phyloP scores from a whole-genome alignment of 1,140 invertebrate genomes.

The Aphaenogaster ashmeadi region DNA sequence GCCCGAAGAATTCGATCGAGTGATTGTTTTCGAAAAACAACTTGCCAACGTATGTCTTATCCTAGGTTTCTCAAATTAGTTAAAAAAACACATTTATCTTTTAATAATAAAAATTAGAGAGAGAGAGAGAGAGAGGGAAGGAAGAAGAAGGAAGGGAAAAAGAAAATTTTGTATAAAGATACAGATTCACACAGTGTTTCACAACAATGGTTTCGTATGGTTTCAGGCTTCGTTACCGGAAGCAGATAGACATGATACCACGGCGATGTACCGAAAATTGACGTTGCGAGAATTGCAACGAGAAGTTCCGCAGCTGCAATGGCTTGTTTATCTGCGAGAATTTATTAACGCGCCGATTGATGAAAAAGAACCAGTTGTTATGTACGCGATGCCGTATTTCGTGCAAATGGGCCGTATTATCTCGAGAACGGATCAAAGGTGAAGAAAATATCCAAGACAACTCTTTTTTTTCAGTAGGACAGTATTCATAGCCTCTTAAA shows the following conservation, averaged over 20 bases:
- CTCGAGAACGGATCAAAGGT: slow-evolving; percentile 90
- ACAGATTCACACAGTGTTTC: background rate
- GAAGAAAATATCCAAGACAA: slow-evolving; percentile 38
- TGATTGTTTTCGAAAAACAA: slow-evolving; percentile 92
- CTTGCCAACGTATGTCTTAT: slow-evolving; percentile 91
- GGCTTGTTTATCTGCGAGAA: slow-evolving; percentile 92
- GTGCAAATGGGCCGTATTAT: slow-evolving; percentile 92
- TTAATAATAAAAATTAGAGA: background rate
- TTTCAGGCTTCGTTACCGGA: slow-evolving; percentile 91
- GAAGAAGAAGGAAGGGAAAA: background rate
- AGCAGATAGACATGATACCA: slow-evolving; percentile 94
- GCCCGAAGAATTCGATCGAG: slow-evolving; percentile 89
- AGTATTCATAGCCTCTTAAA: too few species aligned
- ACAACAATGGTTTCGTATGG: background rate
- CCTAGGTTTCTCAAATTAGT: background rate
- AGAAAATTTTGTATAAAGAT: background rate
- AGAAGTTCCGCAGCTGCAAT: slow-evolving; percentile 92
- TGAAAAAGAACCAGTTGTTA: slow-evolving; percentile 92
- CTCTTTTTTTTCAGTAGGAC: background rate
- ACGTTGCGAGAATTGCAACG: slow-evolving; percentile 89
- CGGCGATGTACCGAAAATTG: slow-evolving; percentile 92
- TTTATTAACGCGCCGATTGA: slow-evolving; percentile 90
- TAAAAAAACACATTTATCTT: background rate
- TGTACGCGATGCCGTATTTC: slow-evolving; percentile 93
- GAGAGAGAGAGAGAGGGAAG: background rate